These are phyloP conservation scores for Arizona elegans DNA, from an alignment of 2,113 vertebrate species.

Conservation along the genomic window DNA sequence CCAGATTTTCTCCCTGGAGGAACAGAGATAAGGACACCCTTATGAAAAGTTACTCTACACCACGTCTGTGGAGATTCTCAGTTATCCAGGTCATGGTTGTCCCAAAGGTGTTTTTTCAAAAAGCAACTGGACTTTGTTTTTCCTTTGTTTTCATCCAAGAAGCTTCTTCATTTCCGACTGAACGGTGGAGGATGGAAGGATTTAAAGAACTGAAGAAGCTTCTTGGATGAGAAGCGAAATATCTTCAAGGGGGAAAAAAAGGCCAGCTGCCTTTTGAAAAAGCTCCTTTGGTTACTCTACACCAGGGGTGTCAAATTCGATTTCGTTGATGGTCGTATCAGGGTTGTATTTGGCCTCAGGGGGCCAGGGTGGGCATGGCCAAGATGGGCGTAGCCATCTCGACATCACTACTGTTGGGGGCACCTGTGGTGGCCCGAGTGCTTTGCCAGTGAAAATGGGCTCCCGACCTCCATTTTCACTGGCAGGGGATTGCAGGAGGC, in stretches of 20 bases:
- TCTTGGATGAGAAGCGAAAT: not conserved
- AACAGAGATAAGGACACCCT: not conserved
- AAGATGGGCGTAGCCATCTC: too few relatives aligned
- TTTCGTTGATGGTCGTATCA: too few relatives aligned
- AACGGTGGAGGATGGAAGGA: not conserved
- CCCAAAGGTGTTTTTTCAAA: not conserved
- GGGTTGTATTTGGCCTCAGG: too few relatives aligned
- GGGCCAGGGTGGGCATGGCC: too few relatives aligned
- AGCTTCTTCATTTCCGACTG: not conserved
- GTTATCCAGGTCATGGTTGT: not conserved
- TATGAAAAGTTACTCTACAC: not conserved
- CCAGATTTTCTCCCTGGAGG: conserved; percentile 90
- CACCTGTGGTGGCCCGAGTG: too few relatives aligned
- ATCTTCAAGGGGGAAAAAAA: not conserved
- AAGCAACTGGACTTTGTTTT: not conserved
- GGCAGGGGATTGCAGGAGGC: too few relatives aligned
- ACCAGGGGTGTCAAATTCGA: not conserved
- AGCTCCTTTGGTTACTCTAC: not conserved
- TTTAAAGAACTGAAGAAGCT: not conserved
- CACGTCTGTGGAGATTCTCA: not conserved
- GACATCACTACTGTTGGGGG: too few relatives aligned
- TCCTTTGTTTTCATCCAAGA: not conserved
- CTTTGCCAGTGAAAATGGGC: too few relatives aligned
- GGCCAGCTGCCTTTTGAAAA: not conserved
- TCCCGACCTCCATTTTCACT: too few relatives aligned